Conservation (phyloP, 2,797 vertebrate species). For the Lithobates sylvaticus region DNA sequence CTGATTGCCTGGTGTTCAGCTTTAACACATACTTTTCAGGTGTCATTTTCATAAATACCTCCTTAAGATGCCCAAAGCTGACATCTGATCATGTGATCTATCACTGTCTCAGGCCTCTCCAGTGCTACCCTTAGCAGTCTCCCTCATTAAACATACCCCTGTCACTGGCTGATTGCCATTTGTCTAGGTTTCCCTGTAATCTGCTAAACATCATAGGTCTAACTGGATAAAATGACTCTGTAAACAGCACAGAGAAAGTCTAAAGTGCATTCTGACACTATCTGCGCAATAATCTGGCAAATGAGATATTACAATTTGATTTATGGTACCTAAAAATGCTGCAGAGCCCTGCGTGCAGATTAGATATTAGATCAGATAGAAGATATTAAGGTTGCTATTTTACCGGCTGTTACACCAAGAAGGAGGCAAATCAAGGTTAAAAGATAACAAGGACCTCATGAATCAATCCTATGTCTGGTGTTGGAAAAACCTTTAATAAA, state of each 20-base stretch:
- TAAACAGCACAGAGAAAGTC: slow-evolving; percentile 37
- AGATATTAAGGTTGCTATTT: slow-evolving; percentile 45
- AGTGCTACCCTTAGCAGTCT: not conserved
- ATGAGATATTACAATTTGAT: slow-evolving; percentile 56
- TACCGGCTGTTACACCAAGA: slow-evolving; percentile 38
- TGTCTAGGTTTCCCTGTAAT: slow-evolving; percentile 22
- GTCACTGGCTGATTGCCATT: slow-evolving; percentile 7
- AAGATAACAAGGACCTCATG: slow-evolving; percentile 48
- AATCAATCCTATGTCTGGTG: not conserved
- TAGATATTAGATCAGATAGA: slow-evolving; percentile 55
- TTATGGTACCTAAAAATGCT: slow-evolving; percentile 43
- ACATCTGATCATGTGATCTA: too few species aligned
- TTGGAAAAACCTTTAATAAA: slow-evolving; percentile 42
- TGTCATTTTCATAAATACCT: too few species aligned
- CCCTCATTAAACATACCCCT: slow-evolving; percentile 22
- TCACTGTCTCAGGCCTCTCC: too few species aligned
- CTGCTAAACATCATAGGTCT: slow-evolving; percentile 12
- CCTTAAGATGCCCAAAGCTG: too few species aligned
- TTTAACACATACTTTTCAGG: too few species aligned
- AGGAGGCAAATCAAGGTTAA: slow-evolving; percentile 56
- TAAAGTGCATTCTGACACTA: slow-evolving; percentile 54
- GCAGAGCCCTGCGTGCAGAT: slow-evolving; percentile 32
- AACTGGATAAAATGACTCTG: slow-evolving; percentile 22
- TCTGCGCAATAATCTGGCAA: slow-evolving; percentile 39
- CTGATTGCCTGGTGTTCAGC: too few species aligned